phyloP scores from a whole-genome alignment of 1,140 invertebrate genomes.

The Cyclargus thomasi region DNA sequence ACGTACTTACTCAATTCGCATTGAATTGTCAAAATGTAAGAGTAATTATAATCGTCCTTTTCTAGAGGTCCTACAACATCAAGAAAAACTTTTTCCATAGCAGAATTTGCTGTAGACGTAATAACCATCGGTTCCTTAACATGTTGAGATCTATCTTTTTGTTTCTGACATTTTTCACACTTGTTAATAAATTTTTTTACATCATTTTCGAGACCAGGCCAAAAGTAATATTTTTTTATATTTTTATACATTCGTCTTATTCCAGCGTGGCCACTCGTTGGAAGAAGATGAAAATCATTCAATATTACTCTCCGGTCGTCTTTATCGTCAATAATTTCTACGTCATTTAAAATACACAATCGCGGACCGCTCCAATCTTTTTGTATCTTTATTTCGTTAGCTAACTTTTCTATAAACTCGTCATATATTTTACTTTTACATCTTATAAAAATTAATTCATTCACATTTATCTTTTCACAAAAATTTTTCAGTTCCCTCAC shows the following conservation, averaged over 20 bases:
- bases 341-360: slow-evolving; percentile 22
- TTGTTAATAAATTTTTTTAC: slow-evolving; percentile 25
- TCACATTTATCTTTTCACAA: slow-evolving; percentile 15
- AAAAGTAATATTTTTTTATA: slow-evolving; percentile 29
- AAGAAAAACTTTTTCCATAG: slow-evolving; percentile 30
- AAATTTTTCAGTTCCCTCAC: slow-evolving; percentile 23
- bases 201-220: slow-evolving; percentile 25
- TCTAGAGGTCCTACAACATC: slow-evolving; percentile 29
- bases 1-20: slow-evolving; percentile 33
- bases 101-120: slow-evolving; percentile 21
- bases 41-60: slow-evolving; percentile 24
- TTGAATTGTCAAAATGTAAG: slow-evolving; percentile 32
- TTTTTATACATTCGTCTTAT: slow-evolving; percentile 31
- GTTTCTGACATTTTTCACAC: slow-evolving; percentile 29
- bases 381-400: background rate
- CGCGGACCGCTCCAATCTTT: slow-evolving; percentile 17
- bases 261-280: slow-evolving; percentile 29
- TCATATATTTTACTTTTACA: too few species aligned
- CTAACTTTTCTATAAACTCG: background rate
- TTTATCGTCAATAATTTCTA: slow-evolving; percentile 25
- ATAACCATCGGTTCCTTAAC: slow-evolving; percentile 28
- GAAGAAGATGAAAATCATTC: slow-evolving; percentile 29
- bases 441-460: background rate
- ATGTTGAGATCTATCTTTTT: slow-evolving; percentile 22
- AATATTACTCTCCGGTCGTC: slow-evolving; percentile 25